These are phyloP conservation scores for Nettapus auritus DNA, from an alignment of 2,113 vertebrate genomes.

Conservation along the genomic window DNA sequence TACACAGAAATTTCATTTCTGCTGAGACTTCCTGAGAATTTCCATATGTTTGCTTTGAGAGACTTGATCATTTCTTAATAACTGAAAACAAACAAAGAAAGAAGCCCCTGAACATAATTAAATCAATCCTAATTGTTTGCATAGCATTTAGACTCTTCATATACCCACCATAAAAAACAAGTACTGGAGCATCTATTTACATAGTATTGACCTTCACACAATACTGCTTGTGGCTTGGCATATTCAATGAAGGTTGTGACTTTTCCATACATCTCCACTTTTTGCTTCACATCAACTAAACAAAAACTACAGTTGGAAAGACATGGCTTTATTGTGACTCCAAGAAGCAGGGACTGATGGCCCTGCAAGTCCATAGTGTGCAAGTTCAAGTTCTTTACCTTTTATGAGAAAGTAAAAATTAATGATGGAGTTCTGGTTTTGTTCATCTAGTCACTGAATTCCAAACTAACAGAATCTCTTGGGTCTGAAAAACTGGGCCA, in stretches of 20 bases:
- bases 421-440: neutral
- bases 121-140: constrained; percentile 26
- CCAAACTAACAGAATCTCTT: neutral
- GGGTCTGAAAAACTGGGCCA: constrained; percentile 48
- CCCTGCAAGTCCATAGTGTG: neutral
- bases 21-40: neutral
- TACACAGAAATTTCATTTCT: neutral
- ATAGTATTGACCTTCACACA: neutral
- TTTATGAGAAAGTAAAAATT: neutral
- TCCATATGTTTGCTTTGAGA: constrained; percentile 16
- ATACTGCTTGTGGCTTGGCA: neutral
- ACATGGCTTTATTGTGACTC: neutral
- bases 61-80: constrained; percentile 17
- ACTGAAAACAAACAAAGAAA: constrained; percentile 12
- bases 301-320: neutral
- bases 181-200: constrained; percentile 5
- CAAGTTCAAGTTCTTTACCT: neutral
- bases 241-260: neutral
- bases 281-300: neutral
- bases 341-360: neutral
- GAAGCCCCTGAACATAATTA: neutral
- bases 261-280: neutral
- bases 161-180: neutral
- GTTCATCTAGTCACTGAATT: constrained; percentile 26
- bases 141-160: neutral